Conservation (phyloP, 2,888 invertebrate genomes). For the Ethmia dodecea region DNA sequence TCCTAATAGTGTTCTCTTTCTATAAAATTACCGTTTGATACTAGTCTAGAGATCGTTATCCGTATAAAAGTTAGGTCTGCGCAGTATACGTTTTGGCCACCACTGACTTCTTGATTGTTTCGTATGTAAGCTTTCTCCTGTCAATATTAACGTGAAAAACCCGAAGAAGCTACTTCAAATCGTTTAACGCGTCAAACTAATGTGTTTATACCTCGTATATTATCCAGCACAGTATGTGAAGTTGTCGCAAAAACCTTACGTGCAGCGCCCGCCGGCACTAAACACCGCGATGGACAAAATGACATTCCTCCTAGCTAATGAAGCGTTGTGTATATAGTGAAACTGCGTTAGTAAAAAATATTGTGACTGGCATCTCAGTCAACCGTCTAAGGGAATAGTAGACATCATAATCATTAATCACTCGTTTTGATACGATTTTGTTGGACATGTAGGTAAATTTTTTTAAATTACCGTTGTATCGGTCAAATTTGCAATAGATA, state of each 20-base stretch:
- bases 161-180: slow-evolving; percentile 26
- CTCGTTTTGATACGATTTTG: no score
- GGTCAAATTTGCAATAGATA: not conserved
- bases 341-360: slow-evolving; percentile 19
- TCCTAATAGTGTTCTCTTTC: no score
- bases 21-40: no score
- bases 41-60: no score
- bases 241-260: slow-evolving; percentile 24
- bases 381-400: slow-evolving; percentile 7
- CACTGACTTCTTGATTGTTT: no score
- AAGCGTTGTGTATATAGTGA: slow-evolving; percentile 34
- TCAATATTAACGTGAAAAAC: slow-evolving; percentile 47
- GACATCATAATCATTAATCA: no score
- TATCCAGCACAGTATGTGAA: slow-evolving; percentile 1
- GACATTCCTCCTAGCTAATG: slow-evolving; percentile 55
- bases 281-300: slow-evolving; percentile 34
- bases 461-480: no score
- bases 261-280: slow-evolving; percentile 21
- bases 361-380: slow-evolving; percentile 12
- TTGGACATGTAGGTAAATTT: no score
- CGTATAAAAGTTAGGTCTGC: no score
- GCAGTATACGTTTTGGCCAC: no score
- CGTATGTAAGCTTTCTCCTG: slow-evolving; percentile 66
- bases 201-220: slow-evolving; percentile 7
- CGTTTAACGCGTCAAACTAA: slow-evolving; percentile 15